Conservation (phyloP, 2,888 invertebrate species). For the Miltochrista miniata region DNA sequence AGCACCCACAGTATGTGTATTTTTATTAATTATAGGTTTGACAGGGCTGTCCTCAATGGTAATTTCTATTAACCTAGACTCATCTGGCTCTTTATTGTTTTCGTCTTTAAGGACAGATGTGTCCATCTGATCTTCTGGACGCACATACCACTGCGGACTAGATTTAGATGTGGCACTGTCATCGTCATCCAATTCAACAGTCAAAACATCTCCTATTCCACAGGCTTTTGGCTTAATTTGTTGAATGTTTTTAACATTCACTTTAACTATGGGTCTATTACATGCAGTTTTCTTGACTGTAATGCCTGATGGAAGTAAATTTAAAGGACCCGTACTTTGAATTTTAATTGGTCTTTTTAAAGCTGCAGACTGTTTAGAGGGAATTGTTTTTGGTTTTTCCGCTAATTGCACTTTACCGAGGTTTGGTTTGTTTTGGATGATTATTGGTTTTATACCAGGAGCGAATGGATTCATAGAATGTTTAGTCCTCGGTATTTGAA, state of each 20-base stretch:
- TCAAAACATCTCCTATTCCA: slow-evolving; percentile 41
- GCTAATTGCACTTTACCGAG: slow-evolving; percentile 37
- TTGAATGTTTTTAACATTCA: slow-evolving; percentile 29
- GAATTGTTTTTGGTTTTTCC: slow-evolving; percentile 12
- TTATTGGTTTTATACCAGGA: slow-evolving; percentile 15
- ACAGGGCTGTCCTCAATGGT: slow-evolving; percentile 76
- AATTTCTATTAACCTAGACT: slow-evolving; percentile 61
- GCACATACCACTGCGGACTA: slow-evolving; percentile 70
- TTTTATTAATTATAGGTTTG: slow-evolving; percentile 52
- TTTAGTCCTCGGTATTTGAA: slow-evolving; percentile 3
- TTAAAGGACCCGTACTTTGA: slow-evolving; percentile 37
- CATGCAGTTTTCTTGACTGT: slow-evolving; percentile 54
- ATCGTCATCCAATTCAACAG: slow-evolving; percentile 73
- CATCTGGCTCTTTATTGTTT: slow-evolving; percentile 68
- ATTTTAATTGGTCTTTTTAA: slow-evolving; percentile 34
- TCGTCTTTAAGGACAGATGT: slow-evolving; percentile 41
- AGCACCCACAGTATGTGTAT: slow-evolving; percentile 45
- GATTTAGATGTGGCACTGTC: slow-evolving; percentile 39
- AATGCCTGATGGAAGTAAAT: slow-evolving; percentile 58
- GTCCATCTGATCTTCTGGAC: slow-evolving; percentile 62
- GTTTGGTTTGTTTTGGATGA: slow-evolving; percentile 21
- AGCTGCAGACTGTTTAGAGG: background rate
- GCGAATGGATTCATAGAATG: slow-evolving; percentile 37
- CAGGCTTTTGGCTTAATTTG: slow-evolving; percentile 17
- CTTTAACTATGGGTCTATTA: slow-evolving; percentile 20